Conservation (phyloP, 2,113 vertebrate species). For the Chloropsis cyanopogon region DNA sequence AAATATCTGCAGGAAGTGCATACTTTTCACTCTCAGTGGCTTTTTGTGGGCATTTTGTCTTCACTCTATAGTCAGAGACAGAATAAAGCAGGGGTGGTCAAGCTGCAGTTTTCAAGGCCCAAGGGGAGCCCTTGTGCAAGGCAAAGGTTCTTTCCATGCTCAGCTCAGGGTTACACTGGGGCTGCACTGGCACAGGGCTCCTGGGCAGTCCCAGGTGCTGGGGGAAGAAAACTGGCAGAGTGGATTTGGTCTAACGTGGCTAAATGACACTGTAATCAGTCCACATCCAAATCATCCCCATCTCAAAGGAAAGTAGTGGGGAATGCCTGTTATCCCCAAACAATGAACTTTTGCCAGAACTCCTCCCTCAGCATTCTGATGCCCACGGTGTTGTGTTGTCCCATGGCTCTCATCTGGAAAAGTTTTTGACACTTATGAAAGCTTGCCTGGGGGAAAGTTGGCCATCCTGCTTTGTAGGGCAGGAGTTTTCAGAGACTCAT, state of each 20-base stretch:
- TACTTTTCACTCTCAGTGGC: neutral
- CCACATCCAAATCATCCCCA: neutral
- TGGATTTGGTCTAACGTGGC: neutral
- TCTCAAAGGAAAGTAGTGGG: neutral
- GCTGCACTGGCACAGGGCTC: neutral
- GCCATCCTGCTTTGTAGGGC: neutral
- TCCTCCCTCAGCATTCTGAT: neutral
- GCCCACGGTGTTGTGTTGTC: accelerated
- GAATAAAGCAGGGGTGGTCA: neutral
- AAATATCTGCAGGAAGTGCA: neutral
- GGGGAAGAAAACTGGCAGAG: neutral
- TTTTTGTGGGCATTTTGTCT: neutral
- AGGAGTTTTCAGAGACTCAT: neutral
- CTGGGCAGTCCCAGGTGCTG: neutral
- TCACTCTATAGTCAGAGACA: neutral
- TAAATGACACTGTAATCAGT: neutral
- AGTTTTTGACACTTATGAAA: neutral
- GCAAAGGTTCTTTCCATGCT: neutral
- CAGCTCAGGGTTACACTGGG: neutral
- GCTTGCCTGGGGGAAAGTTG: neutral
- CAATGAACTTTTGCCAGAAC: neutral
- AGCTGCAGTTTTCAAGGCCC: neutral
- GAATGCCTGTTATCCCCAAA: neutral
- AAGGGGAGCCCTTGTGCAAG: neutral
- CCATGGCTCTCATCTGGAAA: neutral